Percentiles rank a stretch among this genome's conserved stretches.
phyloP scores from a whole-genome alignment of 1,140 invertebrate genomes.

The Plectus sambesii region DNA sequence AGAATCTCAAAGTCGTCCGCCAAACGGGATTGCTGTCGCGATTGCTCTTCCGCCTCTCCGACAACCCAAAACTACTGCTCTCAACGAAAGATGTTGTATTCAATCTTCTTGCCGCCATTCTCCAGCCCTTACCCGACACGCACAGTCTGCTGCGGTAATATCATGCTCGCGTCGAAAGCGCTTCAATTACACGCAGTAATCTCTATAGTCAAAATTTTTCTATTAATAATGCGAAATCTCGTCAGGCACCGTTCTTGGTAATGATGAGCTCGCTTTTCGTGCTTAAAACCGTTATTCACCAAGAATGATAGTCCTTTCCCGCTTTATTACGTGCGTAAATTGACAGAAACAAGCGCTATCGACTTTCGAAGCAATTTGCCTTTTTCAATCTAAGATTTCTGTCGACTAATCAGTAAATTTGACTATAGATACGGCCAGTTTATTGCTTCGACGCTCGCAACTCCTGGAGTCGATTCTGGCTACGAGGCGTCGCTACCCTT shows the following conservation, averaged over 20 bases:
- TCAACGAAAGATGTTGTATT: constrained; percentile 41
- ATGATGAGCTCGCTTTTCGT: no score
- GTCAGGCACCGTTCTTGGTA: no score
- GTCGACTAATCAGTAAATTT: constrained; percentile 22
- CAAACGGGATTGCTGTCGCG: constrained; percentile 51
- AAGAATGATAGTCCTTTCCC: no score
- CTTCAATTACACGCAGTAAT: no score
- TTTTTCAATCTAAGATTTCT: no score
- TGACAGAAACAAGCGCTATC: no score
- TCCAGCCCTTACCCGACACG: constrained; percentile 48
- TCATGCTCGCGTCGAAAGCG: constrained; percentile 22
- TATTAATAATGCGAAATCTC: no score
- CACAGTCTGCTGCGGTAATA: constrained; percentile 29
- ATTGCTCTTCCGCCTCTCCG: constrained; percentile 43
- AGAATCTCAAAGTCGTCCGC: constrained; percentile 73
- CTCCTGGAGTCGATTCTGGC: constrained; percentile 49
- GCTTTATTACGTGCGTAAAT: no score
- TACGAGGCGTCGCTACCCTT: constrained; percentile 30
- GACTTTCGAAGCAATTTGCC: no score
- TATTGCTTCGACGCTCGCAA: constrained; percentile 65
- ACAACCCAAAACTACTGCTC: constrained; percentile 35
- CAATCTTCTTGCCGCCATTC: constrained; percentile 61
- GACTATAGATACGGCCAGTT: constrained; percentile 67
- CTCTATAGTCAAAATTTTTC: no score
- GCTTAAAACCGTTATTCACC: no score